Base-by-base conservation (phyloP, 1,140 invertebrate genomes). In the Cecropterus lyciades region DNA sequence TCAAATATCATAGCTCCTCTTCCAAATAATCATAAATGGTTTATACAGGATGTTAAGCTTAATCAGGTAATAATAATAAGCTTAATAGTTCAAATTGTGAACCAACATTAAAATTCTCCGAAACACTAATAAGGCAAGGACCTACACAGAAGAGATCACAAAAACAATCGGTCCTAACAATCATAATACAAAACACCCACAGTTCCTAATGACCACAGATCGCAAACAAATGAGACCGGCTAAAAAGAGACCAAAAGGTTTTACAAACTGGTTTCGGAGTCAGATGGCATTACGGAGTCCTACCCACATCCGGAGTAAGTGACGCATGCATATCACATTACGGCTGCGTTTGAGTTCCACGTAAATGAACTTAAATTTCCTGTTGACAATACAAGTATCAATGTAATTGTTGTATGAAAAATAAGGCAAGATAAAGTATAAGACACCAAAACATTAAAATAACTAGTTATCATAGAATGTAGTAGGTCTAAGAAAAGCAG, bases 241-340 rank as follows among this genome's bases (percentile, higher is more conserved):
- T 75, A 73, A 75, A 79, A 67, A 52, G 59, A 70, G 60, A 77
- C 60, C 73, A 77, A 79, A 80, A 78, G 71, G 46, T 63, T 40
- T 13, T 56, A 55, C 42, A 46, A 75, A 78, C 75, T 57, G 66
- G 75, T 78, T 68, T 46, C 2, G 46, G 42, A 70, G 70, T 59
- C 69, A 74, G 73, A 72, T 73, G 78, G 72, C 70, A 70, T 73
- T 78, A 79, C 75, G 73, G 71, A 64, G 74, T 70, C 71, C 70
- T 77, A 79, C 77, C 84, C 82, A 83, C 84, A 84, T 84, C 84
- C 84, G 82, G 76, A 82, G 70, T 72, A 73, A 74, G 65, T 85
- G 83, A 84, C 83, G 79, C 83, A 82, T 80, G 77, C 70, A 52
- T 75, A 79, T 83, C 77, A 46, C 52, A 68, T 84, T 75, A 67